These are phyloP conservation scores for Gnathonemus echidnorhynchus DNA, from an alignment of 2,113 vertebrate genomes.

Conservation along the genomic window DNA sequence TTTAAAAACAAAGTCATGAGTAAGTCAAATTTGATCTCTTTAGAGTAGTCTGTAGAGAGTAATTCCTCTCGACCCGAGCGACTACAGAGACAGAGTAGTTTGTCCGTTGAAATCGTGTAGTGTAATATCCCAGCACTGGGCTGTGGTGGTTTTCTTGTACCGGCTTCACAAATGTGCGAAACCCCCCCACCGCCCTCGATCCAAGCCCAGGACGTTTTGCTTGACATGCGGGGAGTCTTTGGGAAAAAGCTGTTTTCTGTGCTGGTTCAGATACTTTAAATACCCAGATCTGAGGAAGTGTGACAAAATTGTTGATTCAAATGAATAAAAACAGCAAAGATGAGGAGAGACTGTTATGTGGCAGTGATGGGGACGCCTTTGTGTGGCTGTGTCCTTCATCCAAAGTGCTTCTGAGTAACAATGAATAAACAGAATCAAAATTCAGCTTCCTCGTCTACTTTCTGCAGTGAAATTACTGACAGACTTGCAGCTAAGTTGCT, in stretches of 20 bases:
- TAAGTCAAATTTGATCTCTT: constrained; percentile 42
- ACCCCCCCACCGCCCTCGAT: background rate
- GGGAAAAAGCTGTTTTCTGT: background rate
- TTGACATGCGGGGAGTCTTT: background rate
- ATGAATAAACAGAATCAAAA: background rate
- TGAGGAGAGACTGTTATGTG: background rate
- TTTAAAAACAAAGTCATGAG: constrained; percentile 37
- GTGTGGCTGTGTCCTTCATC: background rate
- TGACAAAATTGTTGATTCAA: background rate
- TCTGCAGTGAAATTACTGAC: background rate
- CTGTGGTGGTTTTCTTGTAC: background rate
- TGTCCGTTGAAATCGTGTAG: background rate
- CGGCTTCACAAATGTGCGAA: background rate
- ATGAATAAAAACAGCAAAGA: background rate
- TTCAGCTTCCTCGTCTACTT: background rate
- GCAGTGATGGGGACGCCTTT: background rate
- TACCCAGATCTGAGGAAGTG: background rate
- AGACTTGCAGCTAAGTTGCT: background rate
- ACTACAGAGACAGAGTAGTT: background rate
- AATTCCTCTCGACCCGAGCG: background rate
- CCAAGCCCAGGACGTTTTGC: background rate
- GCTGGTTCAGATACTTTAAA: background rate
- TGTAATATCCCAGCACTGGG: background rate
- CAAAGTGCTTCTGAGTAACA: background rate
- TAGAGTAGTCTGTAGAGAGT: background rate